Percentiles rank a stretch among this genome's conserved stretches.
Conservation (phyloP, 2,888 invertebrate genomes). For the Sabellastarte sp. region DNA sequence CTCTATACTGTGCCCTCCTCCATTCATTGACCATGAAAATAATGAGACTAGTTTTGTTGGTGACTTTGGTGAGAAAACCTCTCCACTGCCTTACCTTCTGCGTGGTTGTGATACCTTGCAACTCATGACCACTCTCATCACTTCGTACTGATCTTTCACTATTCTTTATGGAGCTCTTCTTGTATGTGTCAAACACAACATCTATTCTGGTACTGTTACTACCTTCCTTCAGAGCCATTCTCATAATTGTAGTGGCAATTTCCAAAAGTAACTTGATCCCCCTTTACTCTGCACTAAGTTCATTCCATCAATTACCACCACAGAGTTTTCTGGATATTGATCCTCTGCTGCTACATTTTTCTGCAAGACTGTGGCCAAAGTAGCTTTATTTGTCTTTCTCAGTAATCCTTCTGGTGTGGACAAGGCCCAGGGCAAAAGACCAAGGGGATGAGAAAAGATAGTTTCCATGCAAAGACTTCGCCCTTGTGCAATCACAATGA, state of each 20-base stretch:
- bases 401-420: too few species aligned
- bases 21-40: background rate
- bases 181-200: conserved; percentile 24
- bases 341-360: conserved; percentile 16
- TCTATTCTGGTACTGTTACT: conserved; percentile 8
- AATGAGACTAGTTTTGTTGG: conserved; percentile 4
- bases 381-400: too few species aligned
- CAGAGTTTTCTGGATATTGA: conserved; percentile 10
- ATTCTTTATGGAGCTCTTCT: conserved; percentile 23
- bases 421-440: too few species aligned
- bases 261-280: conserved; percentile 15
- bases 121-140: conserved; percentile 3
- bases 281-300: conserved; percentile 16
- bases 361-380: too few species aligned
- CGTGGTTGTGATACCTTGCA: conserved; percentile 15
- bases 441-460: too few species aligned
- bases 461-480: too few species aligned
- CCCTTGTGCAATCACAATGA: conserved; percentile 19
- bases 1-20: background rate
- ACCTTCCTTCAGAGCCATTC: conserved; percentile 8
- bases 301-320: too few species aligned
- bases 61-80: conserved; percentile 5
- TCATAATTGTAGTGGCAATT: conserved; percentile 10
- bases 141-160: conserved; percentile 18
- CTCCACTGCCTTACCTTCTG: conserved; percentile 20